Base-by-base conservation (phyloP, 2,888 invertebrate genomes). In the Portevinia maculata region DNA sequence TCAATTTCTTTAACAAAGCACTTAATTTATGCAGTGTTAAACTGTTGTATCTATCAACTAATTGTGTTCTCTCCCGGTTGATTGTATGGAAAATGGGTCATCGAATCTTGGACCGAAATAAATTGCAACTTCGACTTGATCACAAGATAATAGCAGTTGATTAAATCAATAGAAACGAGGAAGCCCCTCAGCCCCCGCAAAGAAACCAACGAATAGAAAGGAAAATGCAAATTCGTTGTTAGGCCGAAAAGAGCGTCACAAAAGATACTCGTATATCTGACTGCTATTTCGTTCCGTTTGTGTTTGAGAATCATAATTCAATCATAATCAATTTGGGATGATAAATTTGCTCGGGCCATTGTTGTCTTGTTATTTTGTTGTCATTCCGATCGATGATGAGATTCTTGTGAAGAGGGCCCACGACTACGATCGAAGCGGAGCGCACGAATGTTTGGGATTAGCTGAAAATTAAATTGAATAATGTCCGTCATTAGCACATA, bases 401-500 rank as follows among this genome's bases (percentile, higher is more conserved):
- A 76, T 83, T 76, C 70, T 44, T 60, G 21, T 13, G 60, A 53
- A 69, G 24, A 32, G 60, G 44, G 52, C 44, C 34, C 32, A 50
- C 64, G 71, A 41, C 11, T 24, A 44, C 24, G n/a, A 11, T 19
- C 34, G 53, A 37, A 34, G 34, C 44, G 30, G 44, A 79, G 55
- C 60, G 62, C 57, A 79, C 67, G 79, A 79, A 52, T 79, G 69
- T 64, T 69, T 59, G 73, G 57, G 62, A 79, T 78, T 79, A 84
- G 78, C 84, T 78, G 84, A 84, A 84, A 79, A 73, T 78, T 78
- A 84, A 79, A 79, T 79, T 84, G 84, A 84, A 79, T 79, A 74
- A 84, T 84, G 79, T 79, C 84, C 73, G 67, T 84, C 84, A 84
- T 84, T 84, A 84, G 84, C 84, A 84, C 84, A 84, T 79, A 84